Percentiles rank a stretch among this genome's conserved stretches.
These are phyloP conservation scores for Candoia aspera DNA, from an alignment of 2,113 vertebrate species.

Conservation along the genomic window DNA sequence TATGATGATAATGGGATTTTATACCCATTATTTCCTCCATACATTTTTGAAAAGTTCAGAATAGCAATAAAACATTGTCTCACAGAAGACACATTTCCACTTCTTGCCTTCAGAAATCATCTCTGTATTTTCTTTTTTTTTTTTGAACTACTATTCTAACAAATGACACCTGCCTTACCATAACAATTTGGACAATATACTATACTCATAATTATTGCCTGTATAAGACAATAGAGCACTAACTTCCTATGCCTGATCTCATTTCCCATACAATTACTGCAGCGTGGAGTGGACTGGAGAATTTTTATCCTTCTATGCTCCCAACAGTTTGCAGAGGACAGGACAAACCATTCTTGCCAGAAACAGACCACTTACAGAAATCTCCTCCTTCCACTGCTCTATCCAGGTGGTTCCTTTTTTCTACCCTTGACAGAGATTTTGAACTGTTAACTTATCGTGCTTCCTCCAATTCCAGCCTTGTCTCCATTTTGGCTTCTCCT, in stretches of 20 bases:
- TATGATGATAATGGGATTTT: not conserved
- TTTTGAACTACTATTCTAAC: not conserved
- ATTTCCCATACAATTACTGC: not conserved
- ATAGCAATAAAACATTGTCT: not conserved
- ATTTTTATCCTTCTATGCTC: not conserved
- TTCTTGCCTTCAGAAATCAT: not conserved
- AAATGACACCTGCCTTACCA: not conserved
- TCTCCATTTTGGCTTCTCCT: too few species aligned
- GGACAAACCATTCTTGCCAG: not conserved
- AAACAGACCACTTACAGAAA: too few species aligned
- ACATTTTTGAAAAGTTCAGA: not conserved
- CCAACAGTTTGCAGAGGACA: not conserved
- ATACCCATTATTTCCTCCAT: constrained; percentile 10
- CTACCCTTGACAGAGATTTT: too few species aligned
- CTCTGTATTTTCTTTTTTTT: not conserved
- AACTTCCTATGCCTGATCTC: not conserved
- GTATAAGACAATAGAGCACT: not conserved
- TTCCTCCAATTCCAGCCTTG: too few species aligned
- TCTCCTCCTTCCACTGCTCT: too few species aligned
- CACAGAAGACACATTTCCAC: not conserved
- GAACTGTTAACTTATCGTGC: too few species aligned
- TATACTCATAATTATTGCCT: not conserved
- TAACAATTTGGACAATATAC: not conserved
- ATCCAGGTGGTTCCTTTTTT: too few species aligned
- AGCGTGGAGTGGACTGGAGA: not conserved